Percentiles rank a stretch among this genome's conserved stretches.
These are phyloP conservation scores for Hirtodrosophila alboralis DNA, from an alignment of 2,888 invertebrate genomes.

Conservation along the genomic window DNA sequence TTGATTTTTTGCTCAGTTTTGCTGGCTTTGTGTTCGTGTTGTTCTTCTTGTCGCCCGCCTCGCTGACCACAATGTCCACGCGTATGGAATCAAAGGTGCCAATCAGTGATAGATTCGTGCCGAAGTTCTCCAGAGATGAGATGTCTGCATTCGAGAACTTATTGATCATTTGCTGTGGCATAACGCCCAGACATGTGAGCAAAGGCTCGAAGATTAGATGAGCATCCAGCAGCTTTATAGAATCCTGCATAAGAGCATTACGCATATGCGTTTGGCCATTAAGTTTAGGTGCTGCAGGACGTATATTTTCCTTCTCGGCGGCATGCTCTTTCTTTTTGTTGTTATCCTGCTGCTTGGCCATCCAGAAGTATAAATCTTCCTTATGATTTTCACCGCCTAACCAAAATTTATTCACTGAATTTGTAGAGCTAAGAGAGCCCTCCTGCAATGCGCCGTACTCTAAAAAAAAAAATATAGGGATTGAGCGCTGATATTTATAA, in stretches of 20 bases:
- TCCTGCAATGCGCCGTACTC: slow-evolving; percentile 91
- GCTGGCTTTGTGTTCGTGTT: slow-evolving; percentile 58
- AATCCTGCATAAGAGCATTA: slow-evolving; percentile 92
- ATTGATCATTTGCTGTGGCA: slow-evolving; percentile 91
- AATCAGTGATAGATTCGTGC: slow-evolving; percentile 92
- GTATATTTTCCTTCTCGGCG: slow-evolving; percentile 85
- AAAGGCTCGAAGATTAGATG: slow-evolving; percentile 97
- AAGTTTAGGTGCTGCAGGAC: slow-evolving; percentile 85
- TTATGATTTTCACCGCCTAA: slow-evolving; percentile 86
- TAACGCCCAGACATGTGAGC: slow-evolving; percentile 94
- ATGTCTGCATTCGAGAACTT: slow-evolving; percentile 85
- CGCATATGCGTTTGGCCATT: slow-evolving; percentile 84
- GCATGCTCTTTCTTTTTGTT: slow-evolving; percentile 80
- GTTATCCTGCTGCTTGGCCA: slow-evolving; percentile 93
- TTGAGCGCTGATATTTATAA: too few species aligned
- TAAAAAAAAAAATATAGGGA: slow-evolving; percentile 63
- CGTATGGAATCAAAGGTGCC: slow-evolving; percentile 94
- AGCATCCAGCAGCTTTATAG: slow-evolving; percentile 93
- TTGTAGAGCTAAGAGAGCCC: slow-evolving; percentile 88
- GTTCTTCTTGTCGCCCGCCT: slow-evolving; percentile 87
- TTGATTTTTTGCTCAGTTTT: slow-evolving; percentile 79
- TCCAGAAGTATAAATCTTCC: slow-evolving; percentile 98
- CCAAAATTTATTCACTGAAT: slow-evolving; percentile 83
- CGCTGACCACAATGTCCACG: slow-evolving; percentile 97
- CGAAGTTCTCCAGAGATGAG: slow-evolving; percentile 93